Conservation (phyloP, 2,888 invertebrate genomes). For the Amphipoea lucens region DNA sequence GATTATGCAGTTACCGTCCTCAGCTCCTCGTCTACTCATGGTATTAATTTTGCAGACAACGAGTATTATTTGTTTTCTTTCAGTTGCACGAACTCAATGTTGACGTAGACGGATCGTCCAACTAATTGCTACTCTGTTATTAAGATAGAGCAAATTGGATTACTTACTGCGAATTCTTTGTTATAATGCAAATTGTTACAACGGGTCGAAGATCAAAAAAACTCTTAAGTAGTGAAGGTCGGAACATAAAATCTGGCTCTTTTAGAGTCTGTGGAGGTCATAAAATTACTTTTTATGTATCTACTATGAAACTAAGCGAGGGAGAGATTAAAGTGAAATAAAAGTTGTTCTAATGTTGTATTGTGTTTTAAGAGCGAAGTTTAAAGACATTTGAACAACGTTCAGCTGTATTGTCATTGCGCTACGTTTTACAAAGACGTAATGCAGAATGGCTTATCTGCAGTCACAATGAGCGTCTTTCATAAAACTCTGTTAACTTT, state of each 20-base stretch:
- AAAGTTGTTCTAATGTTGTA: conserved; percentile 1
- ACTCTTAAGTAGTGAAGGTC: conserved; percentile 7
- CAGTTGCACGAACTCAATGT: conserved; percentile 18
- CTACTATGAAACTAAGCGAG: conserved; percentile 1
- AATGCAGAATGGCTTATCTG: too few relatives aligned
- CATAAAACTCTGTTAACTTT: too few relatives aligned
- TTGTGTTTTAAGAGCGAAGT: neutral
- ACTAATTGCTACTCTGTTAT: conserved; percentile 43
- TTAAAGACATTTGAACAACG: too few relatives aligned
- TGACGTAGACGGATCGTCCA: conserved; percentile 47
- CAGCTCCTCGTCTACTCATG: neutral
- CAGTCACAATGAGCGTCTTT: too few relatives aligned
- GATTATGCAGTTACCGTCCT: conserved; percentile 11
- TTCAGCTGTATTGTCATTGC: too few relatives aligned
- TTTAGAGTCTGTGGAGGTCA: conserved; percentile 14
- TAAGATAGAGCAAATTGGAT: conserved; percentile 43
- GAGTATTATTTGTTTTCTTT: conserved; percentile 37
- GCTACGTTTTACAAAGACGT: too few relatives aligned
- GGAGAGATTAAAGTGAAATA: conserved; percentile 12
- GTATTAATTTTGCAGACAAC: conserved; percentile 26
- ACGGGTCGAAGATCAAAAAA: conserved; percentile 9
- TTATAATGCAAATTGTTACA: conserved; percentile 27
- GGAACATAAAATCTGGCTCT: conserved; percentile 7
- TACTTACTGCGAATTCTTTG: conserved; percentile 25
- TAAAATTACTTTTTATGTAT: conserved; percentile 2